Evolutionary conservation across 2,113 vertebrate genomes (phyloP).

Genomic region (Ibidorhyncha struthersii): DNA sequence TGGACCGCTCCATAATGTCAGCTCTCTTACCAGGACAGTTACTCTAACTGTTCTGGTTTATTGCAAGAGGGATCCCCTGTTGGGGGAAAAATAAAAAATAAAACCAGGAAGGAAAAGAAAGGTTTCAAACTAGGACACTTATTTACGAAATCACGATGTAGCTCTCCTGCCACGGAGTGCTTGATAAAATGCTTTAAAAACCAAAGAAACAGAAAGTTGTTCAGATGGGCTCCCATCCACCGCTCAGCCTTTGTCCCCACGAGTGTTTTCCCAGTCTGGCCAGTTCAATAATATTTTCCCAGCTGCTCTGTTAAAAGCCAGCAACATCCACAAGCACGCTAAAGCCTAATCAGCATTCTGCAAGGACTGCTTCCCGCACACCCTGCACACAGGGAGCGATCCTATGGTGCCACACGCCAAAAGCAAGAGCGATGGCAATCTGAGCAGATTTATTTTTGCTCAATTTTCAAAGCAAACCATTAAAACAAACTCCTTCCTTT

Average conservation of each 20-base stretch:
- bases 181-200: not conserved
- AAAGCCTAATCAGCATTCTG: not conserved
- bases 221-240: rapidly evolving
- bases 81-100: not conserved
- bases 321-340: rapidly evolving
- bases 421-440: no score
- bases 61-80: no score
- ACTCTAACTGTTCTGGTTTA: not conserved
- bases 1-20: not conserved
- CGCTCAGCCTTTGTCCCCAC: rapidly evolving
- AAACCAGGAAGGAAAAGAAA: not conserved
- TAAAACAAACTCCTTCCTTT: not conserved
- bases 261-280: not conserved
- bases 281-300: not conserved
- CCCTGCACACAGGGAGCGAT: no score
- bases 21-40: not conserved
- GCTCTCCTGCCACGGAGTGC: not conserved
- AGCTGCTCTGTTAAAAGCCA: not conserved
- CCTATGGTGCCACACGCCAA: no score
- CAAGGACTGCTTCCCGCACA: not conserved
- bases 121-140: not conserved
- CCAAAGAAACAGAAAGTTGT: not conserved
- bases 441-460: not conserved
- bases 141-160: rapidly evolving
- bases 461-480: not conserved